These are phyloP conservation scores for Allobates femoralis DNA, from an alignment of 2,797 vertebrate genomes.

Conservation along the genomic window DNA sequence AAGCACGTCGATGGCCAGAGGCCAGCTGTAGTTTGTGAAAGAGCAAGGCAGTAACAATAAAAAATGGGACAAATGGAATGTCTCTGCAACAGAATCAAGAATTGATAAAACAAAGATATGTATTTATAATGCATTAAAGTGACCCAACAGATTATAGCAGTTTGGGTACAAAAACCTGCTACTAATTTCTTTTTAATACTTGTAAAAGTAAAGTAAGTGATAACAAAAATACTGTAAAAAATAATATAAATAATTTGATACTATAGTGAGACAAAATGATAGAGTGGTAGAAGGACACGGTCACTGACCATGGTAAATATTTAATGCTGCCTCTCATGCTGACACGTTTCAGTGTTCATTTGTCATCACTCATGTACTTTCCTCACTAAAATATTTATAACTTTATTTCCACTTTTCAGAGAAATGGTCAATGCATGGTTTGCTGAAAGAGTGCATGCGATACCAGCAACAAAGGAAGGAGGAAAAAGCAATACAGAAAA, in stretches of 20 bases:
- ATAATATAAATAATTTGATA: no score
- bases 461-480: constrained; percentile 83
- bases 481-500: constrained; percentile 72
- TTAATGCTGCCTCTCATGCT: constrained; percentile 35
- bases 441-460: constrained; percentile 91
- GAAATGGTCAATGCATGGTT: constrained; percentile 99
- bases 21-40: no score
- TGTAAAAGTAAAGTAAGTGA: no score
- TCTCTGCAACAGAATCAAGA: no score
- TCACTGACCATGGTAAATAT: constrained; percentile 51
- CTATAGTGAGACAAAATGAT: no score
- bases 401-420: constrained; percentile 75
- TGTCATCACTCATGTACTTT: constrained; percentile 26
- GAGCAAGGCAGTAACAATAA: no score
- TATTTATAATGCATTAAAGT: no score
- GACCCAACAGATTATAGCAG: not conserved
- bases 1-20: no score
- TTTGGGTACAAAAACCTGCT: not conserved
- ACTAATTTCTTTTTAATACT: not conserved
- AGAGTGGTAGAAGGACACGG: constrained; percentile 11
- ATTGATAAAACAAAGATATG: no score
- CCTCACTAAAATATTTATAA: constrained; percentile 11
- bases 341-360: constrained; percentile 40
- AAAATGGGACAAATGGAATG: no score
- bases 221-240: no score